phyloP scores from a whole-genome alignment of 2,113 vertebrate genomes.

The Cheirogaleus medius region DNA sequence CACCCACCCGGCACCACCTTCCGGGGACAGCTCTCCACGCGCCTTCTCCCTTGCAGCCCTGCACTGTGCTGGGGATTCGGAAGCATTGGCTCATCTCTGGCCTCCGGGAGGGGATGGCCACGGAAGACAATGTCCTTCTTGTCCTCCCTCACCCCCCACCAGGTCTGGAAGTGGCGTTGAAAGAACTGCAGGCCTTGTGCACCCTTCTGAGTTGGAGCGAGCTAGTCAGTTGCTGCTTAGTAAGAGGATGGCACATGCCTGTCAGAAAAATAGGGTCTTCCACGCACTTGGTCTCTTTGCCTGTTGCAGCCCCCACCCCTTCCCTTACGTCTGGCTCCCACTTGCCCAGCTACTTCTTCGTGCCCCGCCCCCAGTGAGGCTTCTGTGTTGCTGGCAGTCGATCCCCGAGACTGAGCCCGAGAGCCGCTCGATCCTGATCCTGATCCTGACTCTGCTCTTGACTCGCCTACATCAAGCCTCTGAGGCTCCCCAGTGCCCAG shows the following conservation, averaged over 20 bases:
- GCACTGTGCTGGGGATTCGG: not conserved
- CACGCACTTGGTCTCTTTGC: accelerated
- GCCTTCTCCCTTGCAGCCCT: not conserved
- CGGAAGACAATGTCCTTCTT: too few species aligned
- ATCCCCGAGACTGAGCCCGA: not conserved
- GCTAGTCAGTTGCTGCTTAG: too few species aligned
- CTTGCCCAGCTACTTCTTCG: not conserved
- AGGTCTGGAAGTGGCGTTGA: not conserved
- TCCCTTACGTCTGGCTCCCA: not conserved
- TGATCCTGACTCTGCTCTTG: not conserved
- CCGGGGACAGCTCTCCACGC: accelerated
- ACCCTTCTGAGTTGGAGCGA: accelerated
- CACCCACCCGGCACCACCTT: accelerated
- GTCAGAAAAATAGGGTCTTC: not conserved
- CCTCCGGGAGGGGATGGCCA: not conserved
- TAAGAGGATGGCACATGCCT: accelerated
- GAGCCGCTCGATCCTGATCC: not conserved
- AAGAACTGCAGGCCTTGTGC: not conserved
- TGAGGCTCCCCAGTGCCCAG: accelerated
- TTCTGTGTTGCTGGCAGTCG: too few species aligned
- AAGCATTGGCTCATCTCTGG: not conserved
- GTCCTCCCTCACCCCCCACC: not conserved
- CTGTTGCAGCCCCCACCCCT: accelerated
- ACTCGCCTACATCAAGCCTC: accelerated
- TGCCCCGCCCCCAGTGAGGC: not conserved